Evolutionary conservation across 2,888 invertebrate genomes (phyloP).

Genomic region (Notodonta ziczac): DNA sequence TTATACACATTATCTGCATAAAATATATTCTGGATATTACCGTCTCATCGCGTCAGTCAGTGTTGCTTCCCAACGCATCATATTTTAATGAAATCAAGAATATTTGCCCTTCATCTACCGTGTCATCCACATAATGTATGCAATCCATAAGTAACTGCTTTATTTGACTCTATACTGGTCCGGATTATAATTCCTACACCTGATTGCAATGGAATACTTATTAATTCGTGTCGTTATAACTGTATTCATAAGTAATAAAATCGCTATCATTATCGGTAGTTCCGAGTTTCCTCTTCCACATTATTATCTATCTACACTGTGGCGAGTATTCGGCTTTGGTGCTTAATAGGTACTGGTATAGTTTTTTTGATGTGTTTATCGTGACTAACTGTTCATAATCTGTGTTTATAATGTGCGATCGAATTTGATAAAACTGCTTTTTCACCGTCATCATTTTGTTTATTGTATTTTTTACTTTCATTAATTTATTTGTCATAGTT

Average conservation of each 20-base stretch:
- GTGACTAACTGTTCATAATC: conserved; percentile 38
- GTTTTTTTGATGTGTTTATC: conserved; percentile 30
- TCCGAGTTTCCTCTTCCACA: conserved; percentile 28
- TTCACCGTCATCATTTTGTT: not conserved
- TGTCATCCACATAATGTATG: conserved; percentile 7
- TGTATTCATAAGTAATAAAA: conserved; percentile 19
- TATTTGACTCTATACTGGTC: conserved; percentile 29
- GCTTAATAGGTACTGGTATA: conserved; percentile 28
- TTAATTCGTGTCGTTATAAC: conserved; percentile 19
- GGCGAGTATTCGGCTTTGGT: conserved; percentile 29
- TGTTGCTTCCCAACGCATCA: not conserved
- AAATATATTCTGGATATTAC: too few species aligned
- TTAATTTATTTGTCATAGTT: too few species aligned
- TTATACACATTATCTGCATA: too few species aligned
- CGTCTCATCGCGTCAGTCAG: not conserved
- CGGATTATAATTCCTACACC: conserved; percentile 28
- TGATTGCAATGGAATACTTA: conserved; percentile 19
- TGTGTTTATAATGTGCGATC: conserved; percentile 24
- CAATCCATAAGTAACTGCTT: conserved; percentile 23
- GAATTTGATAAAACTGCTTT: not conserved
- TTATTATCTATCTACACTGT: conserved; percentile 21
- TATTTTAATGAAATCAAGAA: conserved; percentile 10
- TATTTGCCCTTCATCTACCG: conserved; percentile 34
- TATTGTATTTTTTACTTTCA: not conserved
- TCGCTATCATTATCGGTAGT: conserved; percentile 33